Percentiles rank a stretch among this genome's conserved stretches.
Conservation (phyloP, 1,140 invertebrate genomes). For the Panagrolaimus sp. region DNA sequence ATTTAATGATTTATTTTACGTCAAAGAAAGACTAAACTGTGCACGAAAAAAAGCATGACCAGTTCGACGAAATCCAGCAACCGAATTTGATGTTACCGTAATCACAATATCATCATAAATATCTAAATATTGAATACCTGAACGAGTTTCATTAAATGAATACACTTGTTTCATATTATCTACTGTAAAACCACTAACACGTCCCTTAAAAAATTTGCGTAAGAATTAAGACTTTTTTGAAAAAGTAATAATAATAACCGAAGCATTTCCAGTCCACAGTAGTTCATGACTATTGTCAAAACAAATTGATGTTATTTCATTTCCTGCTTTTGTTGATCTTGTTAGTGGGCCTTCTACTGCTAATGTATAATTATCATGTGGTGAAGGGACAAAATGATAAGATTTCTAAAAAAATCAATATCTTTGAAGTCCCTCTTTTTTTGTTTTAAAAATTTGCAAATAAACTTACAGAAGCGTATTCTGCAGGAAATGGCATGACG, state of each 20-base stretch:
- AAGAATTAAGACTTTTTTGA: not conserved
- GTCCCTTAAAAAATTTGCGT: not conserved
- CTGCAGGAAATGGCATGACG: not conserved
- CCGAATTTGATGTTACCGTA: not conserved
- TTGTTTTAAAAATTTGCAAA: too few relatives aligned
- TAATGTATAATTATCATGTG: not conserved
- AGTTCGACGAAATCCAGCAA: not conserved
- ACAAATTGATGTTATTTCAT: not conserved
- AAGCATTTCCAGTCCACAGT: not conserved
- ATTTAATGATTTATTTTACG: not conserved
- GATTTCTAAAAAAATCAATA: not conserved
- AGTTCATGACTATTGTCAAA: not conserved
- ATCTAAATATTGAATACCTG: not conserved
- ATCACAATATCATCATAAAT: not conserved
- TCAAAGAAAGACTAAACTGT: not conserved
- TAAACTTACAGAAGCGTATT: constrained; percentile 10
- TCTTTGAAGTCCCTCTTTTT: not conserved
- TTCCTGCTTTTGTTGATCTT: not conserved
- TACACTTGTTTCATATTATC: not conserved
- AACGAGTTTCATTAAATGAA: not conserved
- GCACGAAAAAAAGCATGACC: not conserved
- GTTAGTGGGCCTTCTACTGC: not conserved
- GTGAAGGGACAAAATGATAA: not conserved
- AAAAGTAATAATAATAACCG: not conserved
- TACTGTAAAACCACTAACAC: not conserved